Evolutionary conservation across 1,140 invertebrate genomes (phyloP).

Genomic region (Pomacea maculata): DNA sequence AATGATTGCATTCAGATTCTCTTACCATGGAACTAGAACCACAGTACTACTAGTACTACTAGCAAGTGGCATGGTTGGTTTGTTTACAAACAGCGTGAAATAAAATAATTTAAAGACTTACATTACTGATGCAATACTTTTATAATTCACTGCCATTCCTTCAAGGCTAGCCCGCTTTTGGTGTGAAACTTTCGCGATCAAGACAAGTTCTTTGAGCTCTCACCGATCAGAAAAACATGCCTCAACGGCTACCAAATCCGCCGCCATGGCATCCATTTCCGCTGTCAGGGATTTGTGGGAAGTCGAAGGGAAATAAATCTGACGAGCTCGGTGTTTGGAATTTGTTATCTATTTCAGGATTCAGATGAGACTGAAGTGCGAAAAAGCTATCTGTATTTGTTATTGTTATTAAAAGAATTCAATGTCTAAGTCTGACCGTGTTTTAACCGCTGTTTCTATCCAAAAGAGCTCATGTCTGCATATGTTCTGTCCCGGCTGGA

Average conservation of each 20-base stretch:
- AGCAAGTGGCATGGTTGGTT: background rate
- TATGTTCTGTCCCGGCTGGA: too few species aligned
- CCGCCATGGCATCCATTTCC: constrained; percentile 34
- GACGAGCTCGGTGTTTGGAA: background rate
- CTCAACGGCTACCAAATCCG: constrained; percentile 36
- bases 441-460: too few species aligned
- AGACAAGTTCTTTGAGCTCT: background rate
- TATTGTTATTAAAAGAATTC: background rate
- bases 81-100: constrained; percentile 1
- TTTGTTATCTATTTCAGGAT: too few species aligned
- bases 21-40: too few species aligned
- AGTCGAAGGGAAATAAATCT: constrained; percentile 21
- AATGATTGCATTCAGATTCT: too few species aligned
- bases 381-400: background rate
- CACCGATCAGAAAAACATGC: constrained; percentile 29
- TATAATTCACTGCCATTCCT: constrained; percentile 8
- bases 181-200: background rate
- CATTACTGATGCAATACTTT: constrained; percentile 6
- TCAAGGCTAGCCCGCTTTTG: background rate
- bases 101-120: constrained; percentile 1
- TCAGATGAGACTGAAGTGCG: background rate
- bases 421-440: too few species aligned
- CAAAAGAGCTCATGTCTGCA: too few species aligned
- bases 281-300: constrained; percentile 22
- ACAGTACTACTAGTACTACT: too few species aligned